Evolutionary conservation across 2,797 vertebrate species (phyloP), one percentile per base, ranked within the genome.

Genomic region (Chromis chromis): DNA sequence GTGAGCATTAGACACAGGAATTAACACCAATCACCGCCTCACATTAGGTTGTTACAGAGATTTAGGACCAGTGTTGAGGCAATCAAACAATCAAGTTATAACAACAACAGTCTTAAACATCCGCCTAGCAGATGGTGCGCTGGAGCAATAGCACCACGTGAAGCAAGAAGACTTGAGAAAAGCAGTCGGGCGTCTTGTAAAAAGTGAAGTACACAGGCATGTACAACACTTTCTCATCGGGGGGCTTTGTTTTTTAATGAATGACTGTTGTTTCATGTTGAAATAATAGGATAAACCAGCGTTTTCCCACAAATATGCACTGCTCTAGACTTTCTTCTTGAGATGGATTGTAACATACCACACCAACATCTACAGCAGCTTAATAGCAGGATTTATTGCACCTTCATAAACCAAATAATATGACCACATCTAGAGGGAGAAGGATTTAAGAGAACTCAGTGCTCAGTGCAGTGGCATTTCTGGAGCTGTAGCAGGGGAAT

Each of bases 71-170:
- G 76, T 31, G 65, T 52, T 59, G 65, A 79, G 63, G 59, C 78
- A 76, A 75, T 71, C 31, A 83, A 82, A 89, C 77, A 58, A 78
- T 77, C 48, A 53, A 39, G 53, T 76, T 74, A 84, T 73, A 82
- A 82, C 66, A 74, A 22, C n/a, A 65, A 71, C 42, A 79, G 69
- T 57, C 55, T 78, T 50, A 53, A 79, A 75, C 73, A 78, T 82
- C 65, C 72, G 65, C 70, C 66, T 46, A 76, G 66, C 90, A 92
- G 89, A 93, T 89, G 86, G 82, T 70, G 73, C 54, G 57, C 54
- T 63, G 36, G 31, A 77, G 70, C 70, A 64, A 85, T 48, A 56
- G 44, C 58, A 5, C 44, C 19, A 56, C 27, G 67, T 76, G 73
- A 85, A 84, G 67, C 42, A 67, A 27, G 50, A 67, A 39, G 24